A percentile compares a stretch with the other conserved stretches of the same genome.
phyloP scores from a whole-genome alignment of 2,888 invertebrate species.

The Toxonevra muliebris region DNA sequence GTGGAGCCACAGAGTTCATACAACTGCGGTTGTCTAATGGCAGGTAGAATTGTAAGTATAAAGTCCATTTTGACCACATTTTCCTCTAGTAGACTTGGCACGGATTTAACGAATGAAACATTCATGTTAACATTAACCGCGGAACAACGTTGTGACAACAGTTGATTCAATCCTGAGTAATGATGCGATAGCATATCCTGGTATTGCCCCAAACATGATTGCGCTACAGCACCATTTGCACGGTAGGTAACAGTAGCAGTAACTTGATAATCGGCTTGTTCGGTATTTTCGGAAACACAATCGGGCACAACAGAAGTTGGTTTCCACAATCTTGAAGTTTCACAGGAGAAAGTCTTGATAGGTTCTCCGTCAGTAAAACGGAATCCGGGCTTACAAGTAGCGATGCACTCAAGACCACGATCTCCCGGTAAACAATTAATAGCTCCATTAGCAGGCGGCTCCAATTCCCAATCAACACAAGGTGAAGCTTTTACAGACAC shows the following conservation, averaged over 20 bases:
- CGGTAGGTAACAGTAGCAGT: slow-evolving; percentile 86
- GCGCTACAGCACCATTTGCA: slow-evolving; percentile 89
- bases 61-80: slow-evolving; percentile 92
- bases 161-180: slow-evolving; percentile 79
- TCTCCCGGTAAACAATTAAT: slow-evolving; percentile 87
- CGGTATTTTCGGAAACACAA: slow-evolving; percentile 94
- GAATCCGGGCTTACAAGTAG: slow-evolving; percentile 87
- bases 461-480: slow-evolving; percentile 94
- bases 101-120: slow-evolving; percentile 86
- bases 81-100: slow-evolving; percentile 82
- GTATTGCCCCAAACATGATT: slow-evolving; percentile 84
- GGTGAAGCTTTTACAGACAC: slow-evolving; percentile 92
- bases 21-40: slow-evolving; percentile 87
- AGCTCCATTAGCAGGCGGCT: slow-evolving; percentile 87
- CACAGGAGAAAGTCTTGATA: slow-evolving; percentile 86
- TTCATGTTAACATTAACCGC: slow-evolving; percentile 95
- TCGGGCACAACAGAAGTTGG: slow-evolving; percentile 92
- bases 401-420: slow-evolving; percentile 83
- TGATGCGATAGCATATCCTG: slow-evolving; percentile 84
- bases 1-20: slow-evolving; percentile 96
- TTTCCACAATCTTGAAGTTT: slow-evolving; percentile 82
- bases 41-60: slow-evolving; percentile 85
- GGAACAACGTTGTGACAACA: slow-evolving; percentile 91
- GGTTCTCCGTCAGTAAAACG: slow-evolving; percentile 91
- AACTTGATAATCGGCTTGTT: slow-evolving; percentile 94